Evolutionary conservation across 2,888 invertebrate species (phyloP), one percentile per base, ranked within the genome.

Genomic region (Auanema freiburgensis): DNA sequence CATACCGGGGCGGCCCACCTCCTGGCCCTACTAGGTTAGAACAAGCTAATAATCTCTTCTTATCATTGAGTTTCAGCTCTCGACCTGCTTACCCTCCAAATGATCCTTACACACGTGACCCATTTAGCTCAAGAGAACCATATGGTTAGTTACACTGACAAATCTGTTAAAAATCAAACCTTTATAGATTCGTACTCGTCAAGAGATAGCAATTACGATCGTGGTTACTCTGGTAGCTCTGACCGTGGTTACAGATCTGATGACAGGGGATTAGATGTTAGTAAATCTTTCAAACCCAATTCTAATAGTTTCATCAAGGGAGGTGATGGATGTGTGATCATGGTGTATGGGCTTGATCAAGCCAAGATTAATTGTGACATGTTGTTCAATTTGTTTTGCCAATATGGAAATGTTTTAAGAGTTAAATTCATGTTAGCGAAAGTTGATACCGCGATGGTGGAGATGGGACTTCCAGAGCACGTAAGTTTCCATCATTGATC

Each of bases 401-500:
- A 97, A 71, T 98, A 97, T 86, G 98, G 98, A 79, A 98, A 98
- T 85, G 95, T 97, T 74, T 91, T 93, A 80, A 90, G 93, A 89
- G 95, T 96, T 86, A 88, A 97, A 87, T 98, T 97, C 87, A 87
- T 98, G 86, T 94, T 95, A 87, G 93, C 93, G 68, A 98, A 97
- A 87, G 94, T 95, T 83, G 97, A 97, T 72, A 94, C 96, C 62
- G 96, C 96, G 52, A 98, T 98, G 97, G 92, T 97, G 58, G 96
- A 98, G 87, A 93, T 98, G 93, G 95, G 96, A 10, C 95, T 95
- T 85, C 90, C 90, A 14, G 90, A 92, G 63, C 92, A 95, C 11
- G 94, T 56, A 18, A 50, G 24, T 14, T 14, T 18, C n/a, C 14
- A 21, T 40, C 6, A 55, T n/a, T 23, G 25, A 40, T 55, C n/a